Base-by-base conservation (phyloP, 2,113 vertebrate genomes). In the Hydrochoerus hydrochaeris region DNA sequence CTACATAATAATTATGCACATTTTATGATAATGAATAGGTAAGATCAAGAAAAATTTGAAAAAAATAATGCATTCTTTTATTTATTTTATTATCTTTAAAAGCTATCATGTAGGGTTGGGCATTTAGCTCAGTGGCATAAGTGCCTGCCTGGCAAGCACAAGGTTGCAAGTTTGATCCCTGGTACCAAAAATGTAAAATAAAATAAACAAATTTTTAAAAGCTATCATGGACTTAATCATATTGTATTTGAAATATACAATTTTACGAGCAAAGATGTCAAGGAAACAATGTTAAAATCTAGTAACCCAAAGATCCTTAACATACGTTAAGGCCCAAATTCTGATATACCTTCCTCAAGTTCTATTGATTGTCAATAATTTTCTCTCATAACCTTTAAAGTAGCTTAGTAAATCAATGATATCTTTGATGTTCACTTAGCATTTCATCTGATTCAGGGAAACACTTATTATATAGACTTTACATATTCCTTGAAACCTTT, bases 321-420 rank as follows among this genome's bases (percentile, higher is more conserved):
- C 1, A 78, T 49, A 46, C 85, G 83, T 58, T 60, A 81, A 94
- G 16, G 1, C 1, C 3, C 3, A 67, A 28, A 69, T 49, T 44
- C 62, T 92, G 77, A 62, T 69, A 85, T 20, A 26, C 0, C 28
- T 90, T 92, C 7, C 1, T 57, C 7, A 71, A 69, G 8, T 20
- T 85, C 19, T 80, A 46, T 13, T 88, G 85, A 85, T 88, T 73
- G 85, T 19, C 65, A 60, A 46, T 69, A 46, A 94, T 83, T 95
- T 92, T 91, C 24, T 90, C 93, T 78, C 32, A 85, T 77, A 88
- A 73, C 12, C 71, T 92, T 95, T 17, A 44, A 58, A 67, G 13
- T 94, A n/a, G 6, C 24, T 96, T 60, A 92, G 54, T 32, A 94
- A 94, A 90, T 85, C 71, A 92, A 28, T 93, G 77, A 96, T 87